Base-by-base conservation (phyloP, 2,113 vertebrate species). In the Perca schrenkii region DNA sequence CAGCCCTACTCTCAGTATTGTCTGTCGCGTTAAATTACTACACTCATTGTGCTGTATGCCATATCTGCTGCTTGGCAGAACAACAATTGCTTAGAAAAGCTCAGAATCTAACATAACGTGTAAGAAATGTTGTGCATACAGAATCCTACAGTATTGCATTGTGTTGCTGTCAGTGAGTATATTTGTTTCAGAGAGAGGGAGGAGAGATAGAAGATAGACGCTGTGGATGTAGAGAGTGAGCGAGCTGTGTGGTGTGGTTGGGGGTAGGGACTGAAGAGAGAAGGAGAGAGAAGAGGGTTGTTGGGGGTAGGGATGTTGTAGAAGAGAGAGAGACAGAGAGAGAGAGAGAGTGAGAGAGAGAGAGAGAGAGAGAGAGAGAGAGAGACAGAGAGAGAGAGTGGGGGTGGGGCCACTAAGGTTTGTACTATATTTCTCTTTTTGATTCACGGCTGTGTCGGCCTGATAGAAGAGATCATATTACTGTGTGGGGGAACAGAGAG, bases 391-490 rank as follows among this genome's bases (percentile, higher is more conserved):
- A 62, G 77, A 73, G 69, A 14, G 77, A 73, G 91, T 94, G 92
- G 94, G 94, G 94, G 94, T 92, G 88, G 90, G 91, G 85, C 89
- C 79, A 84, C 83, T 72, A 85, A 86, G 91, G 90, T 91, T 93
- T 94, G 91, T 92, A 94, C 91, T 95, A 93, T 90, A 89, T 94
- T 91, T 92, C 87, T 93, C 86, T 93, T 90, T 90, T 91, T 94
- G 92, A 95, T 95, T 94, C 91, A 92, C 86, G 82, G 91, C 87
- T 86, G 80, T 86, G 89, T 91, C 56, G 64, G 82, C 63, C 89
- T 90, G 90, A 90, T 92, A 90, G 91, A 90, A 82, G 86, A 93
- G 89, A 92, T 95, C 88, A 89, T 93, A 89, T 90, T 92, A 91
- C 91, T 85, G 78, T 79, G 84, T 69, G 66, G 71, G 65, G 78